Evolutionary conservation across 2,888 invertebrate species (phyloP), one percentile per base, ranked within the genome.

Genomic region (Mythimna impura): DNA sequence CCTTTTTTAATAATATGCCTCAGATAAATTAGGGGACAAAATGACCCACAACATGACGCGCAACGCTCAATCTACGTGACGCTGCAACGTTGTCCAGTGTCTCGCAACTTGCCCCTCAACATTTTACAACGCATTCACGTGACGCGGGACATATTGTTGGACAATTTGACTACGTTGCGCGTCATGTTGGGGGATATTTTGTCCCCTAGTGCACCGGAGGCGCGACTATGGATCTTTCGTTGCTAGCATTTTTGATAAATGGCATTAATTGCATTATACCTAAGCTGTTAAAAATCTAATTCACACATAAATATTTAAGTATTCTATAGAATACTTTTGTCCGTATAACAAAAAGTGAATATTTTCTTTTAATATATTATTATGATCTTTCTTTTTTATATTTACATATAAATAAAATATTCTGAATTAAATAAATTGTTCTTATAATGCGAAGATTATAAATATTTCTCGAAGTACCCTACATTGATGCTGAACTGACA

Each of bases 391-490:
- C 8, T 30, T n/a, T n/a, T 55, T 20, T 22, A 22, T 40, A 43
- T n/a, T 12, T 30, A 8, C 4, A 20, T 14, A 25, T 22, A 25
- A 47, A 55, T 57, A 25, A 25, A 47, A 55, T 57, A 25, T n/a
- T 50, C 22, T 36, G 14, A 69, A 69, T 70, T 70, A 36, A 71
- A 57, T 70, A 57, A 43, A 4, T 47, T 7, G 2, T 20, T 70
- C 22, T 14, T 69, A 30, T 8, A 50, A 20, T 52, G 20, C 17
- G 17, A 47, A 17, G 47, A 47, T 47, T 47, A 47, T 47, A 47
- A 47, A 47, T 17, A 47, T 47, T 47, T 47, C 43, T 47, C 43
- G 4, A 47, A 14, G 17, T 47, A 3, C 20, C 47, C 17, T 47
- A 17, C 17, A 47, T 43, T 43, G 47, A 47, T 6, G 47, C 47